A percentile compares a stretch with the other conserved stretches of the same genome.
phyloP scores from a whole-genome alignment of 2,113 vertebrate genomes.

The Astatotilapia flaviijosephi region DNA sequence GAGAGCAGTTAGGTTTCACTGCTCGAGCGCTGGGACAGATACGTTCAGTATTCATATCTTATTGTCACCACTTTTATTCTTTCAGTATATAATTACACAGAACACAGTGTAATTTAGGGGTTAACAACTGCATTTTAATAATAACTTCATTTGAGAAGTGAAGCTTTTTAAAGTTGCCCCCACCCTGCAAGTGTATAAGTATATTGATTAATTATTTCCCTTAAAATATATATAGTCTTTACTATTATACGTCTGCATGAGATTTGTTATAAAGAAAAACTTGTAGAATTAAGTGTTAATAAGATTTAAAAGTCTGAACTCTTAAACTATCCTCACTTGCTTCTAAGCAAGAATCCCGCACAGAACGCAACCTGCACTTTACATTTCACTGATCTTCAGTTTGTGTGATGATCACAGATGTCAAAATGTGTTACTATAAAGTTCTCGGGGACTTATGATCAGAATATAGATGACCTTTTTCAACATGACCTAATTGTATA shows the following conservation, averaged over 20 bases:
- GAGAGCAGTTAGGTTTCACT: neutral
- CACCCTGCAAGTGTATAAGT: neutral
- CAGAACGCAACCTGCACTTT: accelerated
- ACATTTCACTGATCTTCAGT: neutral
- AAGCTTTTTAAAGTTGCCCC: neutral
- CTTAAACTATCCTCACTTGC: neutral
- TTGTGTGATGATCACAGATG: neutral
- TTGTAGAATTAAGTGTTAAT: neutral
- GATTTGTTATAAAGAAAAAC: neutral
- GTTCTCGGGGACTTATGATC: neutral
- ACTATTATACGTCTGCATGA: neutral
- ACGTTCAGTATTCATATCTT: conserved; percentile 27
- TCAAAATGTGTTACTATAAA: neutral
- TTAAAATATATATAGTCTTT: neutral
- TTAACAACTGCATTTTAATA: neutral
- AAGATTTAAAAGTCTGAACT: neutral
- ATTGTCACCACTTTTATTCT: neutral
- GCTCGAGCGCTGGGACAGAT: conserved; percentile 25
- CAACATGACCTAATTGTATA: neutral
- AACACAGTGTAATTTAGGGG: neutral
- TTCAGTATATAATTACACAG: neutral
- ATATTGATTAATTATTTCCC: neutral
- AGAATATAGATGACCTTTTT: neutral
- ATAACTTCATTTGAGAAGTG: neutral
- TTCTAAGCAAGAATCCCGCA: neutral